Base-by-base conservation (phyloP, 2,113 vertebrate species). In the Damaliscus lunatus region DNA sequence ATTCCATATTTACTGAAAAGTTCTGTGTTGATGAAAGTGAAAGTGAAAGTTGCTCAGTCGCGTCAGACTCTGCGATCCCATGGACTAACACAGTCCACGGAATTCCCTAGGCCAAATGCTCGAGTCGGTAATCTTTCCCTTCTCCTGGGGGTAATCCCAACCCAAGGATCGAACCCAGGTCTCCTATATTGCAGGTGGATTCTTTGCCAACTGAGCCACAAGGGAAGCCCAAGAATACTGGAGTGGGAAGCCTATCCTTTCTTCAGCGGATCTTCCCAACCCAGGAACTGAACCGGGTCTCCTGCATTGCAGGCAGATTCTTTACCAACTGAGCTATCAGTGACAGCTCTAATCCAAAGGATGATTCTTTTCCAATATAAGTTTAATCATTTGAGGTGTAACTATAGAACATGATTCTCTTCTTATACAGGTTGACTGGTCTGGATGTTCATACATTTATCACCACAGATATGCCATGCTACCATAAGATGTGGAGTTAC, bases 41-140 rank as follows among this genome's bases (percentile, higher is more conserved):
- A 71, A 36, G n/a, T 36, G n/a, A 71, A 71, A 13, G 67, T 74
- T 71, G 64, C n/a, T 71, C n/a, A 40, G n/a, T 40, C 1, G 0
- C 3, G 3, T 74, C 1, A 0, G n/a, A 23, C n/a, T 40, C 67
- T 23, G 10, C 0, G 2, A 74, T n/a, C n/a, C 19, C 67, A 74
- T 74, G 67, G n/a, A 74, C n/a, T 74, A 40, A 40, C 19, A 74
- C 67, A 40, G 19, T 40, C 67, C 19, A 40, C 0, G 19, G 67
- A 23, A 71, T 71, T 71, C 67, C 12, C n/a, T 71, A 71, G 67
- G 67, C 10, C 67, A 40, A 71, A 71, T 71, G 19, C n/a, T 71
- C 10, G 9, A 71, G n/a, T 71, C 5, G 5, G 19, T 71, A 40
- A 36, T 40, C 67, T 71, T 71, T 71, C n/a, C 19, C 19, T 71